Evolutionary conservation across 2,888 invertebrate genomes (phyloP).

Genomic region (Acanthosepion pharaonis): DNA sequence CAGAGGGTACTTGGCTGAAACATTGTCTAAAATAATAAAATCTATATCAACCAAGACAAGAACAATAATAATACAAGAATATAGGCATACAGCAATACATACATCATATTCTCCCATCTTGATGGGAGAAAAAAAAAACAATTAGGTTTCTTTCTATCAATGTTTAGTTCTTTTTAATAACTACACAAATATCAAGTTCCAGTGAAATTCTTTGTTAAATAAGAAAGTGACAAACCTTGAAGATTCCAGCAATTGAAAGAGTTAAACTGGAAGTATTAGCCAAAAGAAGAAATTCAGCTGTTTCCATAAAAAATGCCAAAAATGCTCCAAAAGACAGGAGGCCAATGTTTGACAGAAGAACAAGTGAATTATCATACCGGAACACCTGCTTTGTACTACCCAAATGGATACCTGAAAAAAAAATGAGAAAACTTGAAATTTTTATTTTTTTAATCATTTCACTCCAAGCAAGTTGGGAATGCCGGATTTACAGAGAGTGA

Average conservation of each 20-base stretch:
- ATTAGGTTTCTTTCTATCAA: too few species aligned
- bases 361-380: conserved; percentile 73
- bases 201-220: neutral
- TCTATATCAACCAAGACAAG: too few species aligned
- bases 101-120: too few species aligned
- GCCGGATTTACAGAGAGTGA: neutral
- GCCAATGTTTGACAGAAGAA: conserved; percentile 73
- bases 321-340: conserved; percentile 69
- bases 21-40: too few species aligned
- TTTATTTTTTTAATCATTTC: too few species aligned
- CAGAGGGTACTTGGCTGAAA: too few species aligned
- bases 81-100: too few species aligned
- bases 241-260: conserved; percentile 93
- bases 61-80: too few species aligned
- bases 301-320: conserved; percentile 77
- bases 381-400: conserved; percentile 77
- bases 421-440: conserved; percentile 52
- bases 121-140: too few species aligned
- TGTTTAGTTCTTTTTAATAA: too few species aligned
- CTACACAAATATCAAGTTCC: neutral
- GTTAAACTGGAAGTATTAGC: conserved; percentile 96
- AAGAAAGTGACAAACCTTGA: conserved; percentile 83
- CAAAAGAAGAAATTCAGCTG: conserved; percentile 93
- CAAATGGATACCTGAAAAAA: conserved; percentile 75
- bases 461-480: too few species aligned